Percentiles rank a stretch among this genome's conserved stretches.
These are phyloP conservation scores for Allobates femoralis DNA, from an alignment of 2,797 vertebrate genomes.

Conservation along the genomic window DNA sequence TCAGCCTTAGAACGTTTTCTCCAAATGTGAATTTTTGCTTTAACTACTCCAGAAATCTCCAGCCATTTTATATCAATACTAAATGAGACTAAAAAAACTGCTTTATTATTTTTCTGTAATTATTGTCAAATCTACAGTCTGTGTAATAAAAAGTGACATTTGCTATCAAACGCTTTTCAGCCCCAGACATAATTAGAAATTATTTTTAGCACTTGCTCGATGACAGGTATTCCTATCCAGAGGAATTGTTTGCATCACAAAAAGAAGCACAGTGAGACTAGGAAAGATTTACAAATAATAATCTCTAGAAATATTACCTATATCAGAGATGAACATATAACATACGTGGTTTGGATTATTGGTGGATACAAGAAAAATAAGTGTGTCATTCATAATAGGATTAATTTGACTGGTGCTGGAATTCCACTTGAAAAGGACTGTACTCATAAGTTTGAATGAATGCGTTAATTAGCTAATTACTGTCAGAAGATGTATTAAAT, in stretches of 20 bases:
- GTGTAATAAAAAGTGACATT: not conserved
- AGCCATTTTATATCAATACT: not conserved
- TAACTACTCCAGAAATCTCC: not conserved
- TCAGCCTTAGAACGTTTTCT: too few relatives aligned
- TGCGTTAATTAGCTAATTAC: slow-evolving; percentile 40
- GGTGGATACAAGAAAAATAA: not conserved
- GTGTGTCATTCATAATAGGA: not conserved
- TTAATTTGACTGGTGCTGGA: not conserved
- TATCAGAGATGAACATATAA: not conserved
- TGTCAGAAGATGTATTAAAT: slow-evolving; percentile 23
- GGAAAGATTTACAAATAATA: not conserved
- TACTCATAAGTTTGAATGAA: slow-evolving; percentile 17
- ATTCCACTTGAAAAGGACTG: not conserved
- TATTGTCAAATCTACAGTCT: not conserved
- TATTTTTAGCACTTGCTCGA: not conserved
- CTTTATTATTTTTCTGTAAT: not conserved
- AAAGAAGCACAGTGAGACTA: not conserved
- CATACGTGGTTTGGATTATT: not conserved
- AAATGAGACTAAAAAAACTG: not conserved
- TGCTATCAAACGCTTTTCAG: not conserved
- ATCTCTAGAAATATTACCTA: not conserved
- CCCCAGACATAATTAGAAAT: not conserved
- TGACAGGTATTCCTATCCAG: not conserved
- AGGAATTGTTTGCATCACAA: not conserved
- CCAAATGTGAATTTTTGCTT: too few relatives aligned